These are phyloP conservation scores for Dryobota labecula DNA, from an alignment of 2,888 invertebrate genomes.

Conservation along the genomic window DNA sequence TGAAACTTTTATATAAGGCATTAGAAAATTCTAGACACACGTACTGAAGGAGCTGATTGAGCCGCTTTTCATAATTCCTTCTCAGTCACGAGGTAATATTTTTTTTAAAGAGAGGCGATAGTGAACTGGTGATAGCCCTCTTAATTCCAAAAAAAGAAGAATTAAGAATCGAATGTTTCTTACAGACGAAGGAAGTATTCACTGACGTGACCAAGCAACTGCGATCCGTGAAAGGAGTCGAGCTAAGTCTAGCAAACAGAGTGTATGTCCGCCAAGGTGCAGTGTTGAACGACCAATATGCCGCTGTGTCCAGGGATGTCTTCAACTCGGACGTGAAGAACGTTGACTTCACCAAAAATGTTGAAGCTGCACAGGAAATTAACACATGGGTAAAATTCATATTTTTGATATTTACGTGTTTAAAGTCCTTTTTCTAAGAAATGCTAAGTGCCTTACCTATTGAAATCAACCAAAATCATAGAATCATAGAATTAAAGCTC, in stretches of 20 bases:
- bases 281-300: slow-evolving; percentile 89
- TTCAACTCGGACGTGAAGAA: slow-evolving; percentile 92
- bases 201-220: slow-evolving; percentile 67
- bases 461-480: too few species aligned
- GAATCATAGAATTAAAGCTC: too few species aligned
- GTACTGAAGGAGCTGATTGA: too few species aligned
- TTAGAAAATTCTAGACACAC: too few species aligned
- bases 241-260: slow-evolving; percentile 92
- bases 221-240: slow-evolving; percentile 84
- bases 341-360: slow-evolving; percentile 90
- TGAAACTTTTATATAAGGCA: too few species aligned
- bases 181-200: slow-evolving; percentile 80
- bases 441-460: too few species aligned
- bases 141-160: neutral
- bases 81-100: too few species aligned
- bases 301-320: slow-evolving; percentile 86
- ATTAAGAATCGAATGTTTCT: neutral
- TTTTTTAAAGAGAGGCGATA: too few species aligned
- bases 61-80: too few species aligned
- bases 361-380: slow-evolving; percentile 89
- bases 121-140: too few species aligned
- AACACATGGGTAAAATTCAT: slow-evolving; percentile 92
- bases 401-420: neutral
- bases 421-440: neutral
- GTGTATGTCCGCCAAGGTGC: slow-evolving; percentile 90